Conservation (phyloP, 2,888 invertebrate species). For the Volucella inflata region DNA sequence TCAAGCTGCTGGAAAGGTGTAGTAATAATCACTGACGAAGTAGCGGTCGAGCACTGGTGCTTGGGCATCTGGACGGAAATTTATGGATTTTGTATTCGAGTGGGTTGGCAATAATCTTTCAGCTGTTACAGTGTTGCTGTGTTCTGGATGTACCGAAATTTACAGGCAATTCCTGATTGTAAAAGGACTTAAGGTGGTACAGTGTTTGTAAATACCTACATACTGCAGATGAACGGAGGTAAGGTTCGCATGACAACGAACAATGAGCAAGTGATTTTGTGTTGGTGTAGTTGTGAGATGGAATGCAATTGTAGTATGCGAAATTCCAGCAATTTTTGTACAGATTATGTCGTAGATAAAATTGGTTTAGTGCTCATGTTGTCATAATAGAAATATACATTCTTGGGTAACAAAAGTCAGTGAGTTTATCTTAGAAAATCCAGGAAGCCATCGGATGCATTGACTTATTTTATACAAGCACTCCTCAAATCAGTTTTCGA, state of each 20-base stretch:
- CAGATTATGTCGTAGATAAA: too few species aligned
- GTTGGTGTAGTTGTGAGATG: conserved; percentile 1
- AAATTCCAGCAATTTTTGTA: too few species aligned
- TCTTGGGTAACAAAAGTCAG: too few species aligned
- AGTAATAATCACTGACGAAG: conserved; percentile 21
- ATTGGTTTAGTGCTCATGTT: too few species aligned
- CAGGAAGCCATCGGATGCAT: too few species aligned
- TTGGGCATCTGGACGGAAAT: conserved; percentile 26
- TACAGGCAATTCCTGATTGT: conserved; percentile 37
- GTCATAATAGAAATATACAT: too few species aligned
- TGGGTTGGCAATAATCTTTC: conserved; percentile 37
- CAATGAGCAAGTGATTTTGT: conserved; percentile 20
- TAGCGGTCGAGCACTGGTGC: neutral
- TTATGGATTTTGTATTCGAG: conserved; percentile 45
- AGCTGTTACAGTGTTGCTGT: conserved; percentile 11
- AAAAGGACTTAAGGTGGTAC: conserved; percentile 75
- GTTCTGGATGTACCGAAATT: conserved; percentile 46
- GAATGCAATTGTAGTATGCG: neutral
- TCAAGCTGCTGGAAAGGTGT: conserved; percentile 71
- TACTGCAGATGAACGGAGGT: neutral
- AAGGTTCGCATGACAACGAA: conserved; percentile 6
- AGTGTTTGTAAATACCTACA: neutral
- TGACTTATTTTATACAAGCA: too few species aligned
- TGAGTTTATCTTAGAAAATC: too few species aligned
- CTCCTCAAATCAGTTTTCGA: too few species aligned